phyloP scores from a whole-genome alignment of 2,888 invertebrate species.

The Drosophila subquinaria region DNA sequence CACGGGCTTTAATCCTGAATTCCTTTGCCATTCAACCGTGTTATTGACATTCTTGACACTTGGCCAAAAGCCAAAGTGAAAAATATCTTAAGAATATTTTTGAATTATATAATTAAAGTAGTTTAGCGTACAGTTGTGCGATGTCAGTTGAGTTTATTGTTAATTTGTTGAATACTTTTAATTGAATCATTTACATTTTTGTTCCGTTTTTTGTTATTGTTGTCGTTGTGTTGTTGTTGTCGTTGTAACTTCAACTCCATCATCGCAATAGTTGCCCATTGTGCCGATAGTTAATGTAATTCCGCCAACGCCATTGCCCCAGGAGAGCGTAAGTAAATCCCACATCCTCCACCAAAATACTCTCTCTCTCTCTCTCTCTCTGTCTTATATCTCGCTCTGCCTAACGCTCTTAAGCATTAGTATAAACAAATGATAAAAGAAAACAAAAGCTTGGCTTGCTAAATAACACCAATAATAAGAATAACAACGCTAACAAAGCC shows the following conservation, averaged over 20 bases:
- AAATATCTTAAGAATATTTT: slow-evolving; percentile 3
- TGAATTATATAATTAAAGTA: slow-evolving; percentile 17
- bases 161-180: slow-evolving; percentile 56
- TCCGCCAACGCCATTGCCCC: slow-evolving; percentile 74
- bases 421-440: background rate
- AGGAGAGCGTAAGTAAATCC: slow-evolving; percentile 76
- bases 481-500: slow-evolving; percentile 20
- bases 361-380: slow-evolving; percentile 16
- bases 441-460: slow-evolving; percentile 14
- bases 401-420: background rate
- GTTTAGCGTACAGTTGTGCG: slow-evolving; percentile 40
- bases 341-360: slow-evolving; percentile 36
- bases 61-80: slow-evolving; percentile 9
- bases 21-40: background rate
- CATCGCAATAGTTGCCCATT: slow-evolving; percentile 76
- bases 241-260: slow-evolving; percentile 49
- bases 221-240: slow-evolving; percentile 52
- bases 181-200: slow-evolving; percentile 64
- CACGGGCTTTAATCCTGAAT: no score
- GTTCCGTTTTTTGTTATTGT: slow-evolving; percentile 50
- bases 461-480: slow-evolving; percentile 9
- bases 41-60: slow-evolving; percentile 27
- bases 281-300: slow-evolving; percentile 78
- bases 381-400: slow-evolving; percentile 2
- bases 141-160: slow-evolving; percentile 35